Evolutionary conservation across 2,888 invertebrate species (phyloP), one percentile per base, ranked within the genome.

Genomic region (Dryococelus australis): DNA sequence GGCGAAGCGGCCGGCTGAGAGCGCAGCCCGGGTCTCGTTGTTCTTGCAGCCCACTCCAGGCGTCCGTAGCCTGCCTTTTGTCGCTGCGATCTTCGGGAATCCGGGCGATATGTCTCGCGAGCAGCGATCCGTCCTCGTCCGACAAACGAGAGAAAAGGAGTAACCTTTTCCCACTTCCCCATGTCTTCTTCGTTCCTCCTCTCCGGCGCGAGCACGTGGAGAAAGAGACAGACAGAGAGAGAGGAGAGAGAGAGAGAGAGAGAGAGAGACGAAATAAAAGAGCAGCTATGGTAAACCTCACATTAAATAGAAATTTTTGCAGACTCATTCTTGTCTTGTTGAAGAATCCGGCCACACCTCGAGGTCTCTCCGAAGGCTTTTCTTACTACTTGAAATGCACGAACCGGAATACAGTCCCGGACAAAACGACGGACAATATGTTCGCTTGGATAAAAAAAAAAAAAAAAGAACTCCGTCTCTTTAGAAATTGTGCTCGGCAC

Each of bases 331-430:
- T 16, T 65, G 6, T 65, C 65, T 65, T 65, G 65, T 65, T 65
- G 13, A 65, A 65, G 65, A 65, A 65, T 65, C 65, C 65, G 65
- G 65, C 65, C 65, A 65, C 65, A 65, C 65, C 65, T n/a, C 65
- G 65, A 16, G 65, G 24, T 1, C 65, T 65, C 65, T 65, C 16
- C 65, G 65, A 65, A 65, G 65, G 12, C 65, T 65, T 65, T 65
- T 65, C 65, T 65, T 65, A 65, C 65, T 65, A 65, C 65, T 65
- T 65, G 65, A 65, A 65, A 65, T 65, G 65, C 65, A 65, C 65
- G 65, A 65, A 65, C 65, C 65, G 65, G 65, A 65, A 65, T 65
- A 65, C 65, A 65, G 65, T 65, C 65, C 65, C 65, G 16, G 24
- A n/a, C 65, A 65, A 65, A 65, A 65, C 65, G 65, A 24, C 20